Evolutionary conservation across 1,140 invertebrate genomes (phyloP).

Genomic region (Zaprionus tsacasi): DNA sequence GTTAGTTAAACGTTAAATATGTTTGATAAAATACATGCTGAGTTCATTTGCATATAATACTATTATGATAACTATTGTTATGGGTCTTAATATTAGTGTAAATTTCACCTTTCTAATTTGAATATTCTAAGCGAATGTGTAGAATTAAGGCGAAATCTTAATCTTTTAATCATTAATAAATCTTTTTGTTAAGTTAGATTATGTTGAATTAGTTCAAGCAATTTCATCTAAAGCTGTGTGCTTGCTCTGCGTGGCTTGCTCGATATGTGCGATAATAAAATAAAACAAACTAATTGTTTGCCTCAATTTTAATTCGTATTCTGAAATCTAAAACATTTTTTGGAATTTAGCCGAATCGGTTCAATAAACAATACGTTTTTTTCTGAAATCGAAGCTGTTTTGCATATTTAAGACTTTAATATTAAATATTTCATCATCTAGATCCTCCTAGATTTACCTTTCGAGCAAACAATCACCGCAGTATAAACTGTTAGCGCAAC

Average conservation of each 20-base stretch:
- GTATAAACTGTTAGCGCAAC: constrained; percentile 61
- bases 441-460: constrained; percentile 51
- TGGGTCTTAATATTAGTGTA: neutral
- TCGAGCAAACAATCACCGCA: constrained; percentile 43
- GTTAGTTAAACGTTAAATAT: neutral
- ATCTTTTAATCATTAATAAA: neutral
- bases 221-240: constrained; percentile 2
- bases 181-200: neutral
- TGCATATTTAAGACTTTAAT: neutral
- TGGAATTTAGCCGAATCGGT: neutral
- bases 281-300: neutral
- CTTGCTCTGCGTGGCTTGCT: constrained; percentile 17
- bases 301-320: neutral
- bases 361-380: neutral
- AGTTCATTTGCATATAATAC: neutral
- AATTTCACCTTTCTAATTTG: neutral
- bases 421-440: neutral
- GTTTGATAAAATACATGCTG: neutral
- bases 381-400: neutral
- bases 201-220: constrained; percentile 23
- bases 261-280: neutral
- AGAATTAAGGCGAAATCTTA: too few relatives aligned
- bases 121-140: neutral
- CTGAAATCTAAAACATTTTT: neutral
- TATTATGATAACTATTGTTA: neutral